Conservation (phyloP, 2,888 invertebrate genomes). For the Trissolcus brochymenae region DNA sequence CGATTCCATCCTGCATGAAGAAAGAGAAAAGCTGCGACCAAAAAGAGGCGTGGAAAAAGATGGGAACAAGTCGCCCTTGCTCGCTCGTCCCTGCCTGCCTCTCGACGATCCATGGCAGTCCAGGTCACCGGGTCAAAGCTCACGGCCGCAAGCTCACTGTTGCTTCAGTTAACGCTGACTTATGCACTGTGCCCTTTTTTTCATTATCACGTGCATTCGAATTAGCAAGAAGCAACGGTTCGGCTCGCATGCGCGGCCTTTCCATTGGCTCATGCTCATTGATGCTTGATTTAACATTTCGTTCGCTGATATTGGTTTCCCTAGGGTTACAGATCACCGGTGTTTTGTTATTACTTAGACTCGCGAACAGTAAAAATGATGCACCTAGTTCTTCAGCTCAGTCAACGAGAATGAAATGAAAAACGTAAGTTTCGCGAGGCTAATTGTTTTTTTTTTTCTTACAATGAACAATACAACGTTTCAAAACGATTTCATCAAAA, state of each 20-base stretch:
- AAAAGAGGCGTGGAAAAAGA: conserved; percentile 36
- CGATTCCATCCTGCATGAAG: conserved; percentile 70
- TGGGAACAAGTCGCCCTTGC: conserved; percentile 35
- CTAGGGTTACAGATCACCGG: background rate
- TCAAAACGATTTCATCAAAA: too few relatives aligned
- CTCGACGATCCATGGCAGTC: conserved; percentile 64
- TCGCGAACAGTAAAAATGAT: background rate
- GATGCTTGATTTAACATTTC: conserved; percentile 11
- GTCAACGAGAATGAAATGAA: background rate
- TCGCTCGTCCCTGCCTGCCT: conserved; percentile 39
- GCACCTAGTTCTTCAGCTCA: background rate
- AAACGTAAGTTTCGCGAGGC: too few relatives aligned
- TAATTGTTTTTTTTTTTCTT: too few relatives aligned
- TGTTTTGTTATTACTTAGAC: background rate
- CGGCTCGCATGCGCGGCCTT: background rate
- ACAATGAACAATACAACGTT: too few relatives aligned
- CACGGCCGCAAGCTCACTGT: conserved; percentile 73
- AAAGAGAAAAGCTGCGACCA: conserved; percentile 34
- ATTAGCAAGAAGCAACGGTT: conserved; percentile 2
- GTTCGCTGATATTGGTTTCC: background rate
- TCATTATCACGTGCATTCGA: conserved; percentile 36
- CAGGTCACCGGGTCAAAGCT: conserved; percentile 75
- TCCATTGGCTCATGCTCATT: background rate
- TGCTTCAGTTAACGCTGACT: conserved; percentile 61
- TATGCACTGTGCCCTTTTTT: conserved; percentile 28